Evolutionary conservation across 2,797 vertebrate species (phyloP), one percentile per base, ranked within the genome.

Genomic region (Peromyscus eremicus): DNA sequence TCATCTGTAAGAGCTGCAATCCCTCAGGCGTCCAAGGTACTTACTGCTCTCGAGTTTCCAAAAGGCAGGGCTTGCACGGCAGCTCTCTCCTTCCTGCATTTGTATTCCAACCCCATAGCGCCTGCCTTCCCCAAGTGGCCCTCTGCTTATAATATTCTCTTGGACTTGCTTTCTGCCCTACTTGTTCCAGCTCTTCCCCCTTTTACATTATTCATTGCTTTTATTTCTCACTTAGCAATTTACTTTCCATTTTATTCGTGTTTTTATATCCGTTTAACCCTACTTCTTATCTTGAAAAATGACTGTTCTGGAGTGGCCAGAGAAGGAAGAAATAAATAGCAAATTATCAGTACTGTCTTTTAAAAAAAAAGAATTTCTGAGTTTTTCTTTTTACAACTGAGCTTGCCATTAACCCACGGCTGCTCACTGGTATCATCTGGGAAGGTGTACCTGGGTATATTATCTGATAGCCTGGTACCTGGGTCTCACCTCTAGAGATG

Each of bases 171-270:
- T 17, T 79, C 75, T 96, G 92, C 16, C 80, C 94, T 85, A 70
- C 34, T 94, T 95, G 76, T 87, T 87, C 60, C 43, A 83, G 80
- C 60, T 92, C 55, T 96, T 96, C 91, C 40, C 27, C 37, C 90
- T 52, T 49, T 60, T 97, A 83, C 77, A 97, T 96, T 95, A 97
- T 96, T 86, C 94, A 93, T 97, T 89, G n/a, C 76, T 96, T 95
- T 94, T 92, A 91, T 70, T 87, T 95, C 89, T 97, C 91, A 95
- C 57, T 89, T 89, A 94, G 96, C 92, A 83, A 94, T 96, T 94
- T 97, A 93, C 89, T 96, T 97, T 89, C 91, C n/a, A 92, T 76
- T 94, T 95, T 96, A 96, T 96, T 93, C 80, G 37, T 92, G 84
- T 52, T 94, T 96, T 97, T 93, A 92, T 23, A 90, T 34, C 11